phyloP scores from a whole-genome alignment of 2,797 vertebrate species.

The Clarias pachynema region DNA sequence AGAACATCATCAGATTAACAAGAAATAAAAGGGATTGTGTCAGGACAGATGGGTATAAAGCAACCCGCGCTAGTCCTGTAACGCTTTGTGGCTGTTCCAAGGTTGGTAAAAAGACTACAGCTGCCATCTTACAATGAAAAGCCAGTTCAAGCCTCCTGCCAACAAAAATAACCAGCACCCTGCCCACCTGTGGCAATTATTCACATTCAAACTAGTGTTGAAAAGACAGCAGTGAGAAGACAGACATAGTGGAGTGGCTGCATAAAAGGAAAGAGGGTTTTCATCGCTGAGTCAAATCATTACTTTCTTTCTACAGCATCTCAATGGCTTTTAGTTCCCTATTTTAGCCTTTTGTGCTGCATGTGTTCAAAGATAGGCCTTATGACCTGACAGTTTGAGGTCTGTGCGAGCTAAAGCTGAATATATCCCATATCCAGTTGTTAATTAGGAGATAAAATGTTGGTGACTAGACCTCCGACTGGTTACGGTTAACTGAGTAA shows the following conservation, averaged over 20 bases:
- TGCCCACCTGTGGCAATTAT: constrained; percentile 60
- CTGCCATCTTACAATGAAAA: constrained; percentile 55
- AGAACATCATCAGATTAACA: constrained; percentile 40
- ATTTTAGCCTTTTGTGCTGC: constrained; percentile 30
- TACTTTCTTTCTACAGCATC: constrained; percentile 38
- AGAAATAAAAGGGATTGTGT: constrained; percentile 29
- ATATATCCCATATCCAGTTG: constrained; percentile 20
- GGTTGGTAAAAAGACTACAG: constrained; percentile 41
- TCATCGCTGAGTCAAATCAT: constrained; percentile 33
- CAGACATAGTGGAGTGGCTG: constrained; percentile 35
- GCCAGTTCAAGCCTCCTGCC: constrained; percentile 51
- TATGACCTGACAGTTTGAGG: constrained; percentile 30
- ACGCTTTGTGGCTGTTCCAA: constrained; percentile 26
- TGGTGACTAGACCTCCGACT: neutral
- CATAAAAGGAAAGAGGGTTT: constrained; percentile 31
- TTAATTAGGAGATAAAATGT: constrained; percentile 26
- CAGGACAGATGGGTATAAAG: constrained; percentile 19
- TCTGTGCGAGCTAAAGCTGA: constrained; percentile 23
- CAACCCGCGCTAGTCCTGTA: constrained; percentile 32
- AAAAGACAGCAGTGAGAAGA: constrained; percentile 49
- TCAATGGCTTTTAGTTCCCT: constrained; percentile 38
- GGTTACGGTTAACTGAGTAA: neutral
- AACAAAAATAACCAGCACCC: constrained; percentile 56
- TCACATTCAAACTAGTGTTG: constrained; percentile 47
- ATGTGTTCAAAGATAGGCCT: constrained; percentile 21